These are phyloP conservation scores for Lutraria lutraria DNA, from an alignment of 2,888 invertebrate species.

Conservation along the genomic window DNA sequence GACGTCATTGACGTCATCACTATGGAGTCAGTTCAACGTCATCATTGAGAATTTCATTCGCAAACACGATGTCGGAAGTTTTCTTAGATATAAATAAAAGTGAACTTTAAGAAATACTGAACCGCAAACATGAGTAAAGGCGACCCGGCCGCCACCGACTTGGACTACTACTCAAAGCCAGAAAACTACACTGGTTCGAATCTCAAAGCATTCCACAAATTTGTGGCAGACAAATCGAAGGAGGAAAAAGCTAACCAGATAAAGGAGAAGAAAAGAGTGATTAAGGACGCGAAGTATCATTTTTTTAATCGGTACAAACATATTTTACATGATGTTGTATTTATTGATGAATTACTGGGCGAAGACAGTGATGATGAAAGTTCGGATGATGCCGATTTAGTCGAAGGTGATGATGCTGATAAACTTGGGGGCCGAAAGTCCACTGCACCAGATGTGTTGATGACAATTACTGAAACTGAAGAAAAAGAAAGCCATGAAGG, in stretches of 20 bases:
- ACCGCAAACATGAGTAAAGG: constrained; percentile 59
- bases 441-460: constrained; percentile 29
- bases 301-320: constrained; percentile 72
- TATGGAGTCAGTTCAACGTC: neutral
- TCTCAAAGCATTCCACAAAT: constrained; percentile 74
- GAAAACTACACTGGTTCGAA: constrained; percentile 84
- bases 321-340: constrained; percentile 70
- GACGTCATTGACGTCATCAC: constrained; percentile 10
- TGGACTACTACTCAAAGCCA: constrained; percentile 83
- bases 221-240: constrained; percentile 88
- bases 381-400: constrained; percentile 56
- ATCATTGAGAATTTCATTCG: neutral
- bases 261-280: constrained; percentile 53
- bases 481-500: neutral
- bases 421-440: constrained; percentile 11
- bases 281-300: constrained; percentile 67
- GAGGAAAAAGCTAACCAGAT: constrained; percentile 88
- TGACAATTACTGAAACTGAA: constrained; percentile 50
- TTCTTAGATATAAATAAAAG: neutral
- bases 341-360: constrained; percentile 68
- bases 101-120: neutral
- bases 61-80: neutral
- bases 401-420: constrained; percentile 25
- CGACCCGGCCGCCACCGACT: constrained; percentile 79
- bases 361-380: constrained; percentile 62